Base-by-base conservation (phyloP, 2,888 invertebrate genomes). In the Sinotaia quadrata region DNA sequence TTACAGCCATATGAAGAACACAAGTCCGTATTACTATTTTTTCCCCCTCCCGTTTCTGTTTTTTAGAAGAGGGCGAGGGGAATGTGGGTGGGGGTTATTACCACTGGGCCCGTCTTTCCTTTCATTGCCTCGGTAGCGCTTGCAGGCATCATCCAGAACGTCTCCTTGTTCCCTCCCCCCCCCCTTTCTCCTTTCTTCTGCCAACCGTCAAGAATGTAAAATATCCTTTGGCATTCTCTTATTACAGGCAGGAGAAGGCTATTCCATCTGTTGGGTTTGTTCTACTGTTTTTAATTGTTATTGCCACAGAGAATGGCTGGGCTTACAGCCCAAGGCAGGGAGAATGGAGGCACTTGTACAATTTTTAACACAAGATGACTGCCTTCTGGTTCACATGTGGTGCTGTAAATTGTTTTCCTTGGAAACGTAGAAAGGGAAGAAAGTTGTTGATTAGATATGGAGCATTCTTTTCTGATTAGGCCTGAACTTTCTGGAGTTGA, bases 211-310 rank as follows among this genome's bases (percentile, higher is more conserved):
- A 66, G 57, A 57, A 66, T 66, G 66, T 47, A 37, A 66, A 61
- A 41, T 56, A 56, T 66, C 47, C 66, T 56, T 57, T 49, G 57
- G 56, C 57, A 66, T 56, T 57, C 57, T 47, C 44, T 34, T 56
- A 56, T 57, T 66, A 57, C 56, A 57, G 66, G 31, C 57, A 57
- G 57, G 58, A 47, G 57, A 66, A 57, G 57, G 44, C 47, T 57
- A 56, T 65, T 66, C 66, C 49, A 47, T 47, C 66, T 57, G 56
- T 33, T n/a, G 21, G 47, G 57, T 44, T 56, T 66, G 57, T 57
- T 66, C 57, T 57, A 15, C 47, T 57, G 33, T 47, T 34, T 47
- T 66, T 66, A 66, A 66, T 66, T 66, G 66, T 66, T 66, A 66
- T 66, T 66, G 57, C 57, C 57, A 57, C 34, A 57, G 41, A 21